Evolutionary conservation across 2,797 vertebrate genomes (phyloP).

Genomic region (Sebastes vulpes): DNA sequence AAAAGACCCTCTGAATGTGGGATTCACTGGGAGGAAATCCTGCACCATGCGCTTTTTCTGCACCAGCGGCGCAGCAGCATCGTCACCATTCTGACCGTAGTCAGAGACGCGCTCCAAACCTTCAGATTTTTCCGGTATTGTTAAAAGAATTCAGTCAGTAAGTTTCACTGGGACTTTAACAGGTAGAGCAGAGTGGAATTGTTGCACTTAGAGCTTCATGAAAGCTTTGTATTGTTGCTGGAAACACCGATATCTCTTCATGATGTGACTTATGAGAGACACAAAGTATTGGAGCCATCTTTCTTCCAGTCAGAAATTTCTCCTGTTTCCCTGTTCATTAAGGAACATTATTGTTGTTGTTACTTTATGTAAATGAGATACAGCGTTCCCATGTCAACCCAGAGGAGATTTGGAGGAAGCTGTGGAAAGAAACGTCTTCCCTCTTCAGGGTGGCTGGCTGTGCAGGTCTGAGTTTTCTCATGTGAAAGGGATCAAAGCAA

Average conservation of each 20-base stretch:
- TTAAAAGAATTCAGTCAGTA: no score
- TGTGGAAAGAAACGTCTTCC: constrained; percentile 48
- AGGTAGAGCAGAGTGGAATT: background rate
- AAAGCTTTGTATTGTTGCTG: background rate
- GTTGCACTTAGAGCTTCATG: background rate
- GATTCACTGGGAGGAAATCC: no score
- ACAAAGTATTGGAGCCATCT: background rate
- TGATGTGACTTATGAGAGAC: constrained; percentile 13
- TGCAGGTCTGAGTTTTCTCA: constrained; percentile 58
- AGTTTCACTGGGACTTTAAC: no score
- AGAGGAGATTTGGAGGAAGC: constrained; percentile 43
- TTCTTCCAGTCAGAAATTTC: constrained; percentile 30
- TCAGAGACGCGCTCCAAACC: no score
- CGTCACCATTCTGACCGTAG: no score
- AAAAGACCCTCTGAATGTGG: no score
- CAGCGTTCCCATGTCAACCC: constrained; percentile 67
- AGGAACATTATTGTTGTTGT: constrained; percentile 33
- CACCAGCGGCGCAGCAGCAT: no score
- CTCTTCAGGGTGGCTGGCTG: constrained; percentile 65
- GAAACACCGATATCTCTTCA: background rate
- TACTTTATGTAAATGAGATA: constrained; percentile 56
- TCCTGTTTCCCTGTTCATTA: constrained; percentile 46
- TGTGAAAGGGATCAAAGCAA: constrained; percentile 75
- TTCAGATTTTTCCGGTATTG: no score
- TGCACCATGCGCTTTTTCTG: no score